These are phyloP conservation scores for Aradophagus sp. DNA, from an alignment of 1,140 invertebrate genomes.

Conservation along the genomic window DNA sequence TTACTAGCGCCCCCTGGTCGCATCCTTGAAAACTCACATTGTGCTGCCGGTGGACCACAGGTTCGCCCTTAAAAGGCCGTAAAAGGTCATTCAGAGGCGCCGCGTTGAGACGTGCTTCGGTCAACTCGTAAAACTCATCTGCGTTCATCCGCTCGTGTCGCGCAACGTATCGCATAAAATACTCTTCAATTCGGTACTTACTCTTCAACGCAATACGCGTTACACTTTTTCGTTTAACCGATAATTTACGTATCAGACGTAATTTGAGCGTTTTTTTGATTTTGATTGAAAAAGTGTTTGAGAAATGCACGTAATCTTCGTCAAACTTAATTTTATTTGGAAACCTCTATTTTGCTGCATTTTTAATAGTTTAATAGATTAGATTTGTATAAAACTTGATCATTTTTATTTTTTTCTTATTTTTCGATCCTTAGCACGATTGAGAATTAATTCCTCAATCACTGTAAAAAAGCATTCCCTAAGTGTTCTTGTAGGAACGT, in stretches of 20 bases:
- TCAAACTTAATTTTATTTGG: too few species aligned
- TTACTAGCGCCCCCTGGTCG: slow-evolving; percentile 60
- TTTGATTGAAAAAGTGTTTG: too few species aligned
- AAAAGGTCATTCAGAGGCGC: slow-evolving; percentile 63
- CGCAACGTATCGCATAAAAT: slow-evolving; percentile 50
- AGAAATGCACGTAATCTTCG: too few species aligned
- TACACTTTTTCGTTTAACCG: slow-evolving; percentile 12
- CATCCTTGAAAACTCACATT: slow-evolving; percentile 57
- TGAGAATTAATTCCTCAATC: too few species aligned
- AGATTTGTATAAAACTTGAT: too few species aligned
- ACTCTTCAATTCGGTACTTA: slow-evolving; percentile 38
- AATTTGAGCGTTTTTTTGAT: not conserved
- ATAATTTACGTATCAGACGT: slow-evolving; percentile 4
- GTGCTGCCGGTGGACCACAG: slow-evolving; percentile 54
- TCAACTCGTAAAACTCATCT: slow-evolving; percentile 72
- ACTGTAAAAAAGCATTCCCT: too few species aligned
- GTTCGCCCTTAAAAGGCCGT: slow-evolving; percentile 53
- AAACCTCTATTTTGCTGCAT: too few species aligned
- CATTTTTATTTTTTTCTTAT: too few species aligned
- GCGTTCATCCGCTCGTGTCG: slow-evolving; percentile 62
- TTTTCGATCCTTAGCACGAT: too few species aligned
- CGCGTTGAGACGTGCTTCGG: slow-evolving; percentile 61
- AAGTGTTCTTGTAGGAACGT: too few species aligned
- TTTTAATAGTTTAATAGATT: too few species aligned
- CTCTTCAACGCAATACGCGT: slow-evolving; percentile 10